Base-by-base conservation (phyloP, 2,888 invertebrate species). In the Epinotia nisella region DNA sequence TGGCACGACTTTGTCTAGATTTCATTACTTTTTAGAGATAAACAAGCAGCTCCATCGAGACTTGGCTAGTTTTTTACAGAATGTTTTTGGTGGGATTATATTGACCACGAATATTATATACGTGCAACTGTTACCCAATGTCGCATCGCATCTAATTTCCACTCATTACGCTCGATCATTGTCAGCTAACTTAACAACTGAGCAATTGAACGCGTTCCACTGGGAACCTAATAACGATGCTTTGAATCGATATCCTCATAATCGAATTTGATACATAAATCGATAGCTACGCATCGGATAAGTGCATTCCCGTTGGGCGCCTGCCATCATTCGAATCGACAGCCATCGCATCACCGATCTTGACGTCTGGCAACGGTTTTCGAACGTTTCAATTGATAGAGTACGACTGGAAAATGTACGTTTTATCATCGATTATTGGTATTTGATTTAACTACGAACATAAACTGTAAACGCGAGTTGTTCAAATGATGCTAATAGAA, bases 311-410 rank as follows among this genome's bases (percentile, higher is more conserved):
- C 49, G 49, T 49, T 49, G 49, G 53, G 19, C 19, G 11, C 53
- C 53, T 53, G 19, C 19, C 53, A 53, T n/a, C 53, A 53, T n/a
- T n/a, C 49, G 49, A n/a, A 49, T 49, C 15, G 15, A 13, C 49
- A 49, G 49, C n/a, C n/a, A n/a, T 49, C 49, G 49, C 49, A 49
- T 49, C n/a, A 49, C 49, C n/a, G 11, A 45, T 45, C 13, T 45
- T 45, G 65, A 59, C 39, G 24, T 51, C 49, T 56, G 58, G 45
- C 24, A 68, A 19, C 59, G 59, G 19, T 13, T 17, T 51, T 15
- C 17, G 24, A 68, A 56, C 13, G 19, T 68, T 35, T 59, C 13
- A 24, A 51, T 24, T 51, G 9, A 41, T 59, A 21, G 13, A 15
- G 15, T 15, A 19, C n/a, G 35, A 15, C 58, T 35, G 2, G 39